Evolutionary conservation across 1,140 invertebrate species (phyloP), one percentile per base, ranked within the genome.

Genomic region (Macrosteles quadrilineatus): DNA sequence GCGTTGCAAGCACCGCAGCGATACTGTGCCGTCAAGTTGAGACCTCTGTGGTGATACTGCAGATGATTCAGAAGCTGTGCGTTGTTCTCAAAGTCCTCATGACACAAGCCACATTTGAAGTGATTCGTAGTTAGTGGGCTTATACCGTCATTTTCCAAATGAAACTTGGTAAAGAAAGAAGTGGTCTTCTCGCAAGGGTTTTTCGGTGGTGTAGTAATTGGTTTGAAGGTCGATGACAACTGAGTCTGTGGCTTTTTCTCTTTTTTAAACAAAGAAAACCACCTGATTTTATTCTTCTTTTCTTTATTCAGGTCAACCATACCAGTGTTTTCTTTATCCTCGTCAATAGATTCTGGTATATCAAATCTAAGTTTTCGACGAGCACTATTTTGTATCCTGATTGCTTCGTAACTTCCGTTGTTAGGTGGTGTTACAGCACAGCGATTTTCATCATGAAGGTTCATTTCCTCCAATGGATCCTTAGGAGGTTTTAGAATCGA

Each of bases 1-100:
- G 77, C 77, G 31, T 74, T 59, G 68, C 77, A 78, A n/a, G 73
- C 66, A 17, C 76, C 77, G 69, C 77, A 78, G n/a, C 67, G 71
- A 53, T 76, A 78, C 11, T 66, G 71, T 21, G 77, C 67, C 11
- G 67, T 68, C n/a, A 78, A 59, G 11, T 68, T 73, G 25, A 77
- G 43, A 36, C 73, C 72, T 59, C 67, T 73, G 67, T 77, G 74
- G 12, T 47, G 57, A 23, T 57, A 67, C 62, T 68, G 72, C 6
- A 75, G 27, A 64, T 78, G 77, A 32, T 77, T 68, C 12, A 75
- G 23, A 17, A 77, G 45, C 31, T 73, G 45, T 17, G 70, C 72
- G 65, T 77, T 77, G n/a, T 65, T 70, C 29, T 69, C 65, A 66
- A 75, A 77, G 14, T 67, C 64, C 67, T 75, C 70, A 62, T 29